Evolutionary conservation across 2,888 invertebrate species (phyloP), one percentile per base, ranked within the genome.

Genomic region (Meta bourneti): DNA sequence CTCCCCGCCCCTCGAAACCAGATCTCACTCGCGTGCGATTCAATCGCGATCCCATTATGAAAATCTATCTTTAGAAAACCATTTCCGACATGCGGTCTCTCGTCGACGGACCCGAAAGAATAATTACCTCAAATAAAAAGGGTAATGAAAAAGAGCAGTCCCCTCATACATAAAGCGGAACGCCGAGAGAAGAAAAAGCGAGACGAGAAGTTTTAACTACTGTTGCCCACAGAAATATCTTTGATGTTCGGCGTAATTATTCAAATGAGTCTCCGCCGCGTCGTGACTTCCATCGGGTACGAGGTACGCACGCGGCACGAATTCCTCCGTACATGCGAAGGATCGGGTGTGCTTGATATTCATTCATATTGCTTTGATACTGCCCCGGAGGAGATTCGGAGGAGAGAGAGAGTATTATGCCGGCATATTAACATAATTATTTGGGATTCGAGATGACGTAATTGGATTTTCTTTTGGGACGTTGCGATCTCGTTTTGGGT

Each of bases 31-130:
- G 81, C 80, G 81, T 81, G 81, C 82, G 49, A 81, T 77, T 54
- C 49, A 75, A 88, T 49, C 74, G 48, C 61, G 70, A 61, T 48
- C 54, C n/a, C 52, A 69, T 77, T 69, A 86, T 70, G 70, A 87
- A 72, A 79, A 51, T 34, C 87, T 87, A 87, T 87, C 79, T 87
- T 87, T 87, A 87, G 87, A 87, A 87, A 48, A 71, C 79, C 79
- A 80, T 79, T 87, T 87, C 87, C 87, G 70, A 49, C 34, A 49
- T 86, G 13, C 78, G 9, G 52, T 61, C 74, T 54, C 34, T 74
- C 13, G 11, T 49, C 70, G 16, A 34, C 16, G 51, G 71, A 72
- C 70, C 82, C 52, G 54, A 11, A 16, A 54, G 87, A 80, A 80
- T 71, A 87, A 87, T 54, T 54, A 80, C 72, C 71, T 34, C 34